These are phyloP conservation scores for Poecilia wingei DNA, from an alignment of 2,797 vertebrate species.

Conservation along the genomic window DNA sequence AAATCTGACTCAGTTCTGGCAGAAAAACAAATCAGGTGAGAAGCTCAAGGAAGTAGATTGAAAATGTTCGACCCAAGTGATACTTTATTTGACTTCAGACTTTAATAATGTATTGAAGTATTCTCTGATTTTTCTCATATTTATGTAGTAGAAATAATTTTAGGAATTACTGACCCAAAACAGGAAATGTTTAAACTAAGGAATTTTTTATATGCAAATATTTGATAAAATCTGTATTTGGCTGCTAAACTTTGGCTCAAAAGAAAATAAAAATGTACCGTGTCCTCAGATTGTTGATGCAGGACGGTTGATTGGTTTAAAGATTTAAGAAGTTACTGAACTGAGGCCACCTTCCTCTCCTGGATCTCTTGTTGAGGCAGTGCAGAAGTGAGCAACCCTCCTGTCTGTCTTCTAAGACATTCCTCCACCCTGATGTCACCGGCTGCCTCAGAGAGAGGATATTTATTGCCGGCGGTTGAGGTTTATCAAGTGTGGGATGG, in stretches of 20 bases:
- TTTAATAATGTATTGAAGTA: not conserved
- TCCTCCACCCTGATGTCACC: conserved; percentile 72
- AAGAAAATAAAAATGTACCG: not conserved
- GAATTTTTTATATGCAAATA: not conserved
- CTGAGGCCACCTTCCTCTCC: not conserved
- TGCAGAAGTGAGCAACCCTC: conserved; percentile 7
- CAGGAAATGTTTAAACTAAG: not conserved
- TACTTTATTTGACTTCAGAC: not conserved
- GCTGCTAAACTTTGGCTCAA: not conserved
- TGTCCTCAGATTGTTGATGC: not conserved
- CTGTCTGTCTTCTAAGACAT: conserved; percentile 55
- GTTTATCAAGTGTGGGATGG: conserved; percentile 58
- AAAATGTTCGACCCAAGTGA: not conserved
- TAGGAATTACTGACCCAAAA: not conserved
- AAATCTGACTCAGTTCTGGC: not conserved
- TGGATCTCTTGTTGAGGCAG: conserved; percentile 4
- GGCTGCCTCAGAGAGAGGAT: conserved; percentile 53
- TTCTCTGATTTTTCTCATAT: not conserved
- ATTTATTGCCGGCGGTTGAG: conserved; percentile 71
- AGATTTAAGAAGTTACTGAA: not conserved
- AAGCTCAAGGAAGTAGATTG: not conserved
- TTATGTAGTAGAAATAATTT: not conserved
- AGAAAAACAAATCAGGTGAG: not conserved
- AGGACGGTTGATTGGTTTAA: conserved; percentile 26
- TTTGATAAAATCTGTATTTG: not conserved